Evolutionary conservation across 2,888 invertebrate genomes (phyloP).

Genomic region (Hypsopygia costalis): DNA sequence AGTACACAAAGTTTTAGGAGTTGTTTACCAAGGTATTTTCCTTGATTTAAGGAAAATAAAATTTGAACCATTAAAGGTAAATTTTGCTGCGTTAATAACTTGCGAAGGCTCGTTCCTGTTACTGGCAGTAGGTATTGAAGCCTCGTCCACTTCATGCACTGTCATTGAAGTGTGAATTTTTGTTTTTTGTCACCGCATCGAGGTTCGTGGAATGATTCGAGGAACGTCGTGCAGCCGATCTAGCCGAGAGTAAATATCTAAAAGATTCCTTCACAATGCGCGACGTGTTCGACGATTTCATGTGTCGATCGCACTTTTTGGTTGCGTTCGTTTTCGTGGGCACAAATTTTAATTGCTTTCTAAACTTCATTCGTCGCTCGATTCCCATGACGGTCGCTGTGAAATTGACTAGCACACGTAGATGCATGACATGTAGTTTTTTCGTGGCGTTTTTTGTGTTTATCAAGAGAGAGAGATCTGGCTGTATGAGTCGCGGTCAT

Average conservation of each 20-base stretch:
- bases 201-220: conserved; percentile 36
- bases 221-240: conserved; percentile 27
- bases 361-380: conserved; percentile 71
- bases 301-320: conserved; percentile 63
- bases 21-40: conserved; percentile 39
- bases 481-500: conserved; percentile 67
- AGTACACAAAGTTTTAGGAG: conserved; percentile 41
- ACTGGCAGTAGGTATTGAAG: conserved; percentile 6
- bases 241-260: conserved; percentile 24
- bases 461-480: conserved; percentile 69
- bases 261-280: conserved; percentile 39
- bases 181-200: conserved; percentile 43
- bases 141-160: conserved; percentile 19
- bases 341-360: conserved; percentile 77
- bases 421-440: conserved; percentile 80
- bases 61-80: conserved; percentile 25
- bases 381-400: conserved; percentile 77
- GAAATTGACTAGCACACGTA: conserved; percentile 78
- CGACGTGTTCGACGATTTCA: conserved; percentile 52
- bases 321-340: conserved; percentile 49
- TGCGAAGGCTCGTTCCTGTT: conserved; percentile 5
- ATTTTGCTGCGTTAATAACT: conserved; percentile 2
- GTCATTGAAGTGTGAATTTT: conserved; percentile 26
- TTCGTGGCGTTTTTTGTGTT: conserved; percentile 68
- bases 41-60: conserved; percentile 32